phyloP scores from a whole-genome alignment of 2,113 vertebrate species.

The Lophotis ruficrista region DNA sequence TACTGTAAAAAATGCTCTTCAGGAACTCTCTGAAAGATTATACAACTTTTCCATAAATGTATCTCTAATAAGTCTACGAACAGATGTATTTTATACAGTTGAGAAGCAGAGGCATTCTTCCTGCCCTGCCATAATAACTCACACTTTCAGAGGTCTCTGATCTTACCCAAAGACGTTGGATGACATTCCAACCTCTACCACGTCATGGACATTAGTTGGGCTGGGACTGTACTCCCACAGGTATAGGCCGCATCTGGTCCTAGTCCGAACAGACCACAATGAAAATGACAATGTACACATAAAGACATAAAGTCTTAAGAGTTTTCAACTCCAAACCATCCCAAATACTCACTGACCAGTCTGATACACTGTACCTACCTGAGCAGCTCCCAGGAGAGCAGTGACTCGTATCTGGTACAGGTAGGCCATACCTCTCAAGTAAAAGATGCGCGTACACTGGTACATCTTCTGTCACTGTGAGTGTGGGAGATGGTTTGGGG shows the following conservation, averaged over 20 bases:
- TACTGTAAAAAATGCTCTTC: not conserved
- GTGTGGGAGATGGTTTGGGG: not conserved
- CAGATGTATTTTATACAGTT: not conserved
- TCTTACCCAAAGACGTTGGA: not conserved
- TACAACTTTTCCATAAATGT: not conserved
- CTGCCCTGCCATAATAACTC: not conserved
- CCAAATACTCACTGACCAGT: not conserved
- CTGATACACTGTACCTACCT: accelerated
- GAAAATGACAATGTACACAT: not conserved
- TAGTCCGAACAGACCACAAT: not conserved
- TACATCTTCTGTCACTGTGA: not conserved
- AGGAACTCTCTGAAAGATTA: not conserved
- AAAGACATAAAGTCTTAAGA: not conserved
- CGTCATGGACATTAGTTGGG: not conserved
- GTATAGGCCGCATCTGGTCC: not conserved
- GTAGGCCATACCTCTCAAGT: not conserved
- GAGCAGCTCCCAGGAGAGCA: not conserved
- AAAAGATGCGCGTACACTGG: not conserved
- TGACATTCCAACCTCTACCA: not conserved
- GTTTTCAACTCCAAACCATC: not conserved
- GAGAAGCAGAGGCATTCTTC: not conserved
- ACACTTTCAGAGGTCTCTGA: not conserved
- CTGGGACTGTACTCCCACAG: not conserved
- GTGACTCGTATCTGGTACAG: not conserved
- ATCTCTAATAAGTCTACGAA: not conserved